A percentile compares a stretch with the other conserved stretches of the same genome.
Evolutionary conservation across 2,797 vertebrate species (phyloP).

Genomic region (Percopsis omiscomaycus): DNA sequence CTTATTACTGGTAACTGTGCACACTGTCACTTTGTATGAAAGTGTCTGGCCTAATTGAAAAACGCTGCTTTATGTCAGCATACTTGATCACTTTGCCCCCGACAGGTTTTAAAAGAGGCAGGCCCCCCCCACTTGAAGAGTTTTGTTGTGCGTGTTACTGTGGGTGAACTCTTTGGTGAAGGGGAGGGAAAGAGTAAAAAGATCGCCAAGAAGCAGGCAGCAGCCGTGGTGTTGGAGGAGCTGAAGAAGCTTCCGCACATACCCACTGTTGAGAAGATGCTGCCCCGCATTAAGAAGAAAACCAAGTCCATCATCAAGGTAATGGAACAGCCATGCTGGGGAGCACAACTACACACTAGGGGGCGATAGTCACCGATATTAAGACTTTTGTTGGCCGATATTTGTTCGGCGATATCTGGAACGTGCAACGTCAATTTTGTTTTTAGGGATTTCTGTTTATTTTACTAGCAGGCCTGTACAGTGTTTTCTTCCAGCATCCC

Average conservation of each 20-base stretch:
- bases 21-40: too few relatives aligned
- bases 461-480: too few relatives aligned
- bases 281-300: slow-evolving; percentile 99
- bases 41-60: neutral
- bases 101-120: slow-evolving; percentile 93
- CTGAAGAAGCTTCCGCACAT: slow-evolving; percentile 90
- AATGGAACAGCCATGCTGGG: slow-evolving; percentile 17
- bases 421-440: too few relatives aligned
- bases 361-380: too few relatives aligned
- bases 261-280: slow-evolving; percentile 88
- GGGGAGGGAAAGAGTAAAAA: slow-evolving; percentile 99
- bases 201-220: slow-evolving; percentile 98
- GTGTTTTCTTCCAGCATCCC: too few relatives aligned
- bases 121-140: slow-evolving; percentile 98
- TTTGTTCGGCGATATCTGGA: too few relatives aligned
- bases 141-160: slow-evolving; percentile 90
- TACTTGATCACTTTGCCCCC: neutral
- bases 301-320: slow-evolving; percentile 97
- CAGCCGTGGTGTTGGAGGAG: slow-evolving; percentile 89
- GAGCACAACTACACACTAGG: too few relatives aligned
- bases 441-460: too few relatives aligned
- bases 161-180: slow-evolving; percentile 92
- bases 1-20: neutral
- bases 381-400: too few relatives aligned
- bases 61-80: neutral